Evolutionary conservation across 2,797 vertebrate species (phyloP).

Genomic region (Sphenopsis melanotis): DNA sequence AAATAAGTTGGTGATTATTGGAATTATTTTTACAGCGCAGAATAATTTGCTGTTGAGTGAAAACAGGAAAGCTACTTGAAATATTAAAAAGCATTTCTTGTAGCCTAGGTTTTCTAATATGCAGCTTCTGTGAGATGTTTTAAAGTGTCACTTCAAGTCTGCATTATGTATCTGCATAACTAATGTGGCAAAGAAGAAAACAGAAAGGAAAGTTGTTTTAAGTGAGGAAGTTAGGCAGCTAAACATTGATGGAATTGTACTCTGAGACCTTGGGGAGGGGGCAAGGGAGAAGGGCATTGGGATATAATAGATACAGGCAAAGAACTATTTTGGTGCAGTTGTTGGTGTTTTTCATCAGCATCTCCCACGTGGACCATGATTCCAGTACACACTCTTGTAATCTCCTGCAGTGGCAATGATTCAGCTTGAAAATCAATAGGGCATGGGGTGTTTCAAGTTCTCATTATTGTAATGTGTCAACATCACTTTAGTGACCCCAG

Average conservation of each 20-base stretch:
- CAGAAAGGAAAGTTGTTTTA: background rate
- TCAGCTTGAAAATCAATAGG: conserved; percentile 80
- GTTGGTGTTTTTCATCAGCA: conserved; percentile 71
- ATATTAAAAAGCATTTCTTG: conserved; percentile 35
- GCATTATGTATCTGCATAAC: background rate
- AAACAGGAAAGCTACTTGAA: conserved; percentile 34
- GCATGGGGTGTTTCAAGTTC: conserved; percentile 79
- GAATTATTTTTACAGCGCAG: conserved; percentile 48
- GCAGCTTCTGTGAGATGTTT: conserved; percentile 15
- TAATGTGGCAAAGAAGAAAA: background rate
- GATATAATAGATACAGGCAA: conserved; percentile 44
- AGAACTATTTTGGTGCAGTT: conserved; percentile 63
- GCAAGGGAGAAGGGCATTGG: background rate
- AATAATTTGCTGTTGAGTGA: conserved; percentile 47
- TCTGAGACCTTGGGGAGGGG: background rate
- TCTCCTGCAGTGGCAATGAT: conserved; percentile 77
- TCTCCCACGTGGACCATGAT: conserved; percentile 64
- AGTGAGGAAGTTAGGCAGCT: conserved; percentile 13
- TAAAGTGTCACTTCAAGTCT: background rate
- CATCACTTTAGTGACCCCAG: conserved; percentile 76
- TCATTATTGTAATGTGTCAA: conserved; percentile 84
- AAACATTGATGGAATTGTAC: background rate
- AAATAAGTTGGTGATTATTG: conserved; percentile 46
- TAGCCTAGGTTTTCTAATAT: conserved; percentile 21
- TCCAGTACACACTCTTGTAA: conserved; percentile 70